Evolutionary conservation across 2,888 invertebrate species (phyloP), one percentile per base, ranked within the genome.

Genomic region (Odiellus spinosus): DNA sequence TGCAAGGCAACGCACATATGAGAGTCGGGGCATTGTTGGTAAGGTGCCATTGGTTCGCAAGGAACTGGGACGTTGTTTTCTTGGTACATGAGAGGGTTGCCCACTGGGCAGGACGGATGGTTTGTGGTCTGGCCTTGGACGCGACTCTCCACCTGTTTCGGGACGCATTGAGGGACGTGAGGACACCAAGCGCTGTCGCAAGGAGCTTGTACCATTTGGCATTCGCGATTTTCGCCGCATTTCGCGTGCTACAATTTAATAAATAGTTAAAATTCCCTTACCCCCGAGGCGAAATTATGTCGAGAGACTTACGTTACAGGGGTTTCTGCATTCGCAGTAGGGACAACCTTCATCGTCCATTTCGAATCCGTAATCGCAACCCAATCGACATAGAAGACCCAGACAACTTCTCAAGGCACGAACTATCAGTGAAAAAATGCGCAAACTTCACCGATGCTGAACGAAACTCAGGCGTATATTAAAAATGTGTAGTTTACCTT

Each of bases 171-270:
- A 11, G 86, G 85, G 2, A 86, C 82, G 1, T 85, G 82, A 0
- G 85, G 83, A 60, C 86, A 86, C 58, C 83, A 83, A 46, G 83
- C 82, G 20, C 80, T 79, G 57, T 82, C 82, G 57, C 85, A 52
- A 34, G 47, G 49, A 41, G 42, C 85, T 56, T 85, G 84, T 0
- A 85, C 82, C 59, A 84, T 75, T 40, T 82, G 78, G 56, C 85
- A 84, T 44, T 80, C 75, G 53, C 82, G 76, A 42, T 76, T 77
- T 0, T 73, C 70, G 0, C 73, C 71, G 10, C 71, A 65, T 53
- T 35, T 38, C 3, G 46, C 46, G 20, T 40, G 39, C 52, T 52
- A 18, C 8, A 46, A 42, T 14, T 14, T 11, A 26, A 15, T 21
- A 3, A 17, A 48, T 40, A 48, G 8, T 19, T 15, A 38, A 17